Percentiles rank a stretch among this genome's conserved stretches.
Evolutionary conservation across 2,888 invertebrate species (phyloP).

Genomic region (Drymonia ruficornis): DNA sequence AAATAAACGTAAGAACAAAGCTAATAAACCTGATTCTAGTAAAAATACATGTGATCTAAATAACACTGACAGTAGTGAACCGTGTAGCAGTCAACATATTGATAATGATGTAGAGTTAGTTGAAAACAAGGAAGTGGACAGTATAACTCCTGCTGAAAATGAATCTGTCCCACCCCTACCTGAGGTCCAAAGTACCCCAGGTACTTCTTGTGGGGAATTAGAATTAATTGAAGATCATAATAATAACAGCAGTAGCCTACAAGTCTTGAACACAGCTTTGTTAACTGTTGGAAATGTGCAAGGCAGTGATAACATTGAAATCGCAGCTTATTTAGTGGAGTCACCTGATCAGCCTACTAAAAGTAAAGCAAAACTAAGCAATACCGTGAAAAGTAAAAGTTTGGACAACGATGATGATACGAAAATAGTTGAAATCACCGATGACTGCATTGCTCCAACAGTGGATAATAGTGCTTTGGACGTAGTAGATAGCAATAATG

Average conservation of each 20-base stretch:
- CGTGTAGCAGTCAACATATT: slow-evolving; percentile 34
- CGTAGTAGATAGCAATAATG: slow-evolving; percentile 74
- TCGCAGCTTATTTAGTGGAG: slow-evolving; percentile 68
- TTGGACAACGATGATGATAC: slow-evolving; percentile 76
- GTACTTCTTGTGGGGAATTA: slow-evolving; percentile 18
- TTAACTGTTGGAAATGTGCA: slow-evolving; percentile 15
- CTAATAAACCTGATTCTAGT: slow-evolving; percentile 51
- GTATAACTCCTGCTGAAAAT: slow-evolving; percentile 12
- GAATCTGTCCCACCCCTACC: slow-evolving; percentile 13
- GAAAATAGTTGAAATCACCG: slow-evolving; percentile 73
- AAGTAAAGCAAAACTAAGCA: slow-evolving; percentile 61
- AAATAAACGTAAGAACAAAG: slow-evolving; percentile 78
- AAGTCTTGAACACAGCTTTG: slow-evolving; percentile 17
- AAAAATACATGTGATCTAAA: slow-evolving; percentile 52
- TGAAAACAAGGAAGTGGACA: slow-evolving; percentile 11
- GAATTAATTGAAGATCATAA: slow-evolving; percentile 51
- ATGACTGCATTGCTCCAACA: slow-evolving; percentile 44
- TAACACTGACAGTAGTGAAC: slow-evolving; percentile 37
- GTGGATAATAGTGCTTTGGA: slow-evolving; percentile 57
- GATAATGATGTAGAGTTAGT: slow-evolving; percentile 20
- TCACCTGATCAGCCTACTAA: slow-evolving; percentile 66
- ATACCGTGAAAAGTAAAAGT: slow-evolving; percentile 74
- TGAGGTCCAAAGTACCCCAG: slow-evolving; percentile 15
- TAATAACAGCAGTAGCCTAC: slow-evolving; percentile 47
- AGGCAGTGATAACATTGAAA: slow-evolving; percentile 17